Conservation (phyloP, 2,797 vertebrate genomes). For the Perodicticus potto region DNA sequence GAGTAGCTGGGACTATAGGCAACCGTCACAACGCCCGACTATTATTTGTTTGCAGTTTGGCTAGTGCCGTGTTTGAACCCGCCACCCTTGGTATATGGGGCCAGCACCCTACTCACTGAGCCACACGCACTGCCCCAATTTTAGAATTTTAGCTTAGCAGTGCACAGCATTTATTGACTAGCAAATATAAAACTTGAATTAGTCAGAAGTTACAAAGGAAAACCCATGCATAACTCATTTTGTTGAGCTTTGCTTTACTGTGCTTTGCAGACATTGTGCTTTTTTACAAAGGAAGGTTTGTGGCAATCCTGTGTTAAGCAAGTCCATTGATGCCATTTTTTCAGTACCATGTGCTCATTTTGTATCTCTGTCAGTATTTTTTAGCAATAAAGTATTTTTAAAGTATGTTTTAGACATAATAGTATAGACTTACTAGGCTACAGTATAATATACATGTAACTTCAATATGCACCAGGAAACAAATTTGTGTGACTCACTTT, state of each 20-base stretch:
- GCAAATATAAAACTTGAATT: not conserved
- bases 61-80: too few relatives aligned
- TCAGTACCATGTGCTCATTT: not conserved
- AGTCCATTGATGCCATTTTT: not conserved
- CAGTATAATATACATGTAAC: not conserved
- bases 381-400: not conserved
- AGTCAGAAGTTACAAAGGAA: slow-evolving; percentile 47
- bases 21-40: too few relatives aligned
- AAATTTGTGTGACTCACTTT: not conserved
- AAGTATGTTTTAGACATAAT: not conserved
- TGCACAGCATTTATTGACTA: not conserved
- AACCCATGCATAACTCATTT: not conserved
- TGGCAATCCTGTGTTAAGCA: not conserved
- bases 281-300: not conserved
- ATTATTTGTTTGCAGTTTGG: too few relatives aligned
- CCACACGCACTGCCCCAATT: too few relatives aligned
- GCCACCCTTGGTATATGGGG: too few relatives aligned
- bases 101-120: too few relatives aligned
- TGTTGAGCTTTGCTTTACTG: not conserved
- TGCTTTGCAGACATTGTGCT: not conserved
- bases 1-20: too few relatives aligned
- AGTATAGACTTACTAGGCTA: not conserved
- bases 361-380: not conserved
- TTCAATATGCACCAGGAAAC: not conserved
- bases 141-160: slow-evolving; percentile 41